Conservation (phyloP, 1,140 invertebrate genomes). For the Cheumatopsyche charites region DNA sequence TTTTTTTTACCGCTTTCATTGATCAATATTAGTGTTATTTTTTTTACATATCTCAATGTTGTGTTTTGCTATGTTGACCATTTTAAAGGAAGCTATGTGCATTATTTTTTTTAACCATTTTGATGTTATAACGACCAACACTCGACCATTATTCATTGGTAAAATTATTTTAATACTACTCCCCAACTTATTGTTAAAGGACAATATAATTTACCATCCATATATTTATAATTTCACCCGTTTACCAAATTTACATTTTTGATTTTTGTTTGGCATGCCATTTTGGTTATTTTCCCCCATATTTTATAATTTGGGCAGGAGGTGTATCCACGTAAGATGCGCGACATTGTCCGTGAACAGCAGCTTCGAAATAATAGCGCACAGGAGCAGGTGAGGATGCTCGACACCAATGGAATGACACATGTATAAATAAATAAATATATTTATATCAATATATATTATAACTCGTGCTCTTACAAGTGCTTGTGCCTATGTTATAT, state of each 20-base stretch:
- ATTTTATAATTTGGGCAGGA: constrained; percentile 60
- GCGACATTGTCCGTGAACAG: constrained; percentile 69
- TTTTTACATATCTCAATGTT: constrained; percentile 47
- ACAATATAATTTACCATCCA: constrained; percentile 57
- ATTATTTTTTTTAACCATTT: constrained; percentile 53
- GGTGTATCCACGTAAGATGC: constrained; percentile 74
- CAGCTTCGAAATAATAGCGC: constrained; percentile 61
- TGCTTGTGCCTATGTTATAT: not conserved
- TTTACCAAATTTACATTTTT: constrained; percentile 42
- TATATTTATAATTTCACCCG: constrained; percentile 49
- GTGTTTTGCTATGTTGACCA: not conserved
- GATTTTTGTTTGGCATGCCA: constrained; percentile 48
- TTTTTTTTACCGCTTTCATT: not conserved
- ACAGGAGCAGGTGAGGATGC: constrained; percentile 60
- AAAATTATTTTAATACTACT: constrained; percentile 49
- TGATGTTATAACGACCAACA: constrained; percentile 43
- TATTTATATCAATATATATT: no score
- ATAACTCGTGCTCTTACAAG: no score
- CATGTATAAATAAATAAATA: no score
- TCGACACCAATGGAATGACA: constrained; percentile 1
- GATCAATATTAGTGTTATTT: not conserved
- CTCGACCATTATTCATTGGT: no score
- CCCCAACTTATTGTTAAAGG: constrained; percentile 41
- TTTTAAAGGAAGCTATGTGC: constrained; percentile 42
- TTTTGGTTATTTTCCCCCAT: constrained; percentile 46